phyloP scores from a whole-genome alignment of 2,888 invertebrate species.

The Dorcus hopei region DNA sequence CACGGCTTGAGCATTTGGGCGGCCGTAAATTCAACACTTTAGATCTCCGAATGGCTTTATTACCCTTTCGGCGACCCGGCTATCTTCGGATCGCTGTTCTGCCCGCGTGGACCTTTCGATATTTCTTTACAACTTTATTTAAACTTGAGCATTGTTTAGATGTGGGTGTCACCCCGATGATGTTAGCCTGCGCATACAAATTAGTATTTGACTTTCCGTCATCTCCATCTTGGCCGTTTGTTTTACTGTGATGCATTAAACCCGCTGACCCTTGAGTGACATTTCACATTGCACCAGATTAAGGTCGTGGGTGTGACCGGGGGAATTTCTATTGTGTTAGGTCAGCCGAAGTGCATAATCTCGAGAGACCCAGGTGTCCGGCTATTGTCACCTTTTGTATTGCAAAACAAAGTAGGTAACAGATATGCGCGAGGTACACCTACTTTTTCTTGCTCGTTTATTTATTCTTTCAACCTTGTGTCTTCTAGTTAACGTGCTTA shows the following conservation, averaged over 20 bases:
- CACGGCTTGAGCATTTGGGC: conserved; percentile 33
- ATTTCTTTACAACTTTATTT: conserved; percentile 30
- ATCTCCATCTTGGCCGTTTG: background rate
- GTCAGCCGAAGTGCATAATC: conserved; percentile 29
- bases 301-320: conserved; percentile 27
- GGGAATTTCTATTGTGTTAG: conserved; percentile 32
- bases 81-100: conserved; percentile 23
- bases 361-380: conserved; percentile 21
- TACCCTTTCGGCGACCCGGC: conserved; percentile 26
- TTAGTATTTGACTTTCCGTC: conserved; percentile 11
- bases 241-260: background rate
- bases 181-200: conserved; percentile 23
- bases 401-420: conserved; percentile 21
- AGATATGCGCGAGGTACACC: background rate
- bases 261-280: conserved; percentile 20
- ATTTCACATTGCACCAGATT: conserved; percentile 25
- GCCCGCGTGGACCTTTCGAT: conserved; percentile 14
- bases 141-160: conserved; percentile 27
- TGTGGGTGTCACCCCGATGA: conserved; percentile 24
- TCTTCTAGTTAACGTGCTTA: no score
- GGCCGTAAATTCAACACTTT: conserved; percentile 33
- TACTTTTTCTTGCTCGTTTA: no score
- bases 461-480: no score
- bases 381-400: conserved; percentile 20
- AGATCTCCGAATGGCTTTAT: conserved; percentile 33